phyloP scores from a whole-genome alignment of 1,140 invertebrate species.

The Megalopta genalis region DNA sequence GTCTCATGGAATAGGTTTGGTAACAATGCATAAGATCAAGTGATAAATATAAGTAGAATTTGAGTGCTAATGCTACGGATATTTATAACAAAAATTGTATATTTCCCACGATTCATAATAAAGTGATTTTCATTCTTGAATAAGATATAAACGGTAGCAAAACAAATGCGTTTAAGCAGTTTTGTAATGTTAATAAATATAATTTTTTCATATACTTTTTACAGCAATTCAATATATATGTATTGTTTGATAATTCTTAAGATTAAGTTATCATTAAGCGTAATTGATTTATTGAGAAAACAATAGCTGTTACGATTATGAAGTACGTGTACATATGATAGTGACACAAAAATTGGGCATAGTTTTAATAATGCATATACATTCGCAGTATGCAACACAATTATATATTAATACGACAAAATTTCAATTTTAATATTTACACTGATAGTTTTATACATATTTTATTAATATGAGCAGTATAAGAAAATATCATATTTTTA shows the following conservation, averaged over 20 bases:
- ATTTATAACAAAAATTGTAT: conserved; percentile 35
- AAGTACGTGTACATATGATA: conserved; percentile 26
- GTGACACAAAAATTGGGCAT: conserved; percentile 7
- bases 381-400: conserved; percentile 10
- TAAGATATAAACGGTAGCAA: neutral
- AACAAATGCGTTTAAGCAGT: conserved; percentile 7
- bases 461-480: conserved; percentile 26
- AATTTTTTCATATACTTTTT: conserved; percentile 17
- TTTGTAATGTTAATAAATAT: conserved; percentile 21
- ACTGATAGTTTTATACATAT: conserved; percentile 25
- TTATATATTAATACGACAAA: conserved; percentile 14
- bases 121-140: conserved; percentile 38
- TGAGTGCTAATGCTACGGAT: conserved; percentile 14
- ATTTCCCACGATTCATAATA: conserved; percentile 38
- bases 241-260: conserved; percentile 17
- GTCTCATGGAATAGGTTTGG: conserved; percentile 17
- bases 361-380: conserved; percentile 26
- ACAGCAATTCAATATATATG: conserved; percentile 4
- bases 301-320: neutral
- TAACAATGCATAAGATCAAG: conserved; percentile 34
- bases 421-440: conserved; percentile 4
- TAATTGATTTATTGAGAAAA: conserved; percentile 16
- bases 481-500: neutral
- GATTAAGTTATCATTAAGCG: conserved; percentile 17
- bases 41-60: conserved; percentile 38